Evolutionary conservation across 1,140 invertebrate species (phyloP), one percentile per base, ranked within the genome.

Genomic region (Cepaea nemoralis): DNA sequence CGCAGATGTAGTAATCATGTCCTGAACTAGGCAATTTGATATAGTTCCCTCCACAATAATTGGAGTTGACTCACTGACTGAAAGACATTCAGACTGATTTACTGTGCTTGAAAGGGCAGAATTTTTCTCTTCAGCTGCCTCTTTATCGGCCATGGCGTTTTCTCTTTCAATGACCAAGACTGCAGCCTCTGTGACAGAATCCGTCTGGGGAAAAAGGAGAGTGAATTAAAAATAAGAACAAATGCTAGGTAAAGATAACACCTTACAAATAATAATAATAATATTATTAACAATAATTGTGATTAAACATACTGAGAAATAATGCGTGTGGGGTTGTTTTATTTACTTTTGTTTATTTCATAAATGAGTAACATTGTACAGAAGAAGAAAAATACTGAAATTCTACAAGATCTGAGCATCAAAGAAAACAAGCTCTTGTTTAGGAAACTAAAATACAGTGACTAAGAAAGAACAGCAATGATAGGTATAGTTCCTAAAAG

Each of bases 1-100:
- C 27, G 55, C 27, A 27, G 35, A 73, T 24, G 77, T 50, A 19
- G 77, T 73, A 42, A 83, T 83, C 37, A 86, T 81, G 5, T 84
- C 82, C 48, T 82, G 81, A 8, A 83, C 83, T 24, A 83, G 67
- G 59, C 24, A 42, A n/a, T 45, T 40, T 22, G 48, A 39, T 35
- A 50, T 55, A 27, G 76, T 59, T 37, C 71, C 77, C 33, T 74
- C 59, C 75, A 70, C 45, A 71, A 70, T 24, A 45, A 71, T 42
- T 55, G 48, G 12, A 55, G 69, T 50, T 45, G 40, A 45, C 37
- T 45, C 69, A 24, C 40, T 45, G 16, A 33, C 40, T 55, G 31
- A 33, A 33, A 50, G 48, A 66, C 31, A 10, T 33, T 5, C 74
- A 16, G 75, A 3, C 35, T 50, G 31, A 37, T 39, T 24, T n/a